These are phyloP conservation scores for Gallinago solitaria DNA, from an alignment of 2,797 vertebrate species.

Conservation along the genomic window DNA sequence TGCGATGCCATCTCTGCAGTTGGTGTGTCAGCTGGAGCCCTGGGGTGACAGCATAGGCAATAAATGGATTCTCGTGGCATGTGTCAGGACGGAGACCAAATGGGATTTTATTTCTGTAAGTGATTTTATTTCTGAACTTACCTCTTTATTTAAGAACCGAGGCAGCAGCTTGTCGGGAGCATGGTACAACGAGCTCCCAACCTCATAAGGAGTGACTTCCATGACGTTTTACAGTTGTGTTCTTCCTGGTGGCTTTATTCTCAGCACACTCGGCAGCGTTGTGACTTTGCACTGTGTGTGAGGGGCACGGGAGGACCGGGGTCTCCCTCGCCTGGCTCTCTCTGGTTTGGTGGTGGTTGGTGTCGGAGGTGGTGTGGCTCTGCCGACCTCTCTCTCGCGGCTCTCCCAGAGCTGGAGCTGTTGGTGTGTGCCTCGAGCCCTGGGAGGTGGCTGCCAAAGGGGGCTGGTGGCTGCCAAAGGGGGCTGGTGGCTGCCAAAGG, in stretches of 20 bases:
- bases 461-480: neutral
- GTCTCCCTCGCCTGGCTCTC: accelerated
- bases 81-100: neutral
- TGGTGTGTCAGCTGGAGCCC: neutral
- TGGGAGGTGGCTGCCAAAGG: neutral
- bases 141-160: neutral
- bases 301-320: neutral
- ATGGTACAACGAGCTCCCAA: neutral
- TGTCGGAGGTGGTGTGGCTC: neutral
- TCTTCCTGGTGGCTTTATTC: neutral
- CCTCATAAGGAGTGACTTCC: neutral
- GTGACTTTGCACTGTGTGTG: neutral
- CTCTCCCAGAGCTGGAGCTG: neutral
- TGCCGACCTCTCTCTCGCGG: neutral
- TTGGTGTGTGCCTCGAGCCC: neutral
- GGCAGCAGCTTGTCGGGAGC: neutral
- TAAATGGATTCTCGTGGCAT: neutral
- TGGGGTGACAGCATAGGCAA: neutral
- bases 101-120: neutral
- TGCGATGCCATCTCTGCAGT: neutral
- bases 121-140: neutral
- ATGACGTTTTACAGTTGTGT: neutral
- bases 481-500: too few species aligned
- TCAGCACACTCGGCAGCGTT: neutral
- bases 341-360: too few species aligned